A percentile compares a stretch with the other conserved stretches of the same genome.
Evolutionary conservation across 2,888 invertebrate species (phyloP).

Genomic region (Pristionchus japonicus): DNA sequence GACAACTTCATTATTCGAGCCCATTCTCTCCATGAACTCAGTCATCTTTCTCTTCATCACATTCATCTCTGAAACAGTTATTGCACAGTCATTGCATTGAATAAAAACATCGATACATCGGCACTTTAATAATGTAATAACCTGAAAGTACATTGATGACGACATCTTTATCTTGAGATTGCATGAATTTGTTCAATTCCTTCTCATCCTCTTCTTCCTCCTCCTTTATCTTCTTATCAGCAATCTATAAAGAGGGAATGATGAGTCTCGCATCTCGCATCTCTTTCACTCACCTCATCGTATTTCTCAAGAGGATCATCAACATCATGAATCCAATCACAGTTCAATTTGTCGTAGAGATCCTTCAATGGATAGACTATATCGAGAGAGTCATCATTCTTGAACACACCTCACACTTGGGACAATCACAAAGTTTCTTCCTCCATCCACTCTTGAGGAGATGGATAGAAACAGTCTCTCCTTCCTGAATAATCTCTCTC

Average conservation of each 20-base stretch:
- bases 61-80: constrained; percentile 52
- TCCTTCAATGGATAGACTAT: not conserved
- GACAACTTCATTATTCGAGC: constrained; percentile 48
- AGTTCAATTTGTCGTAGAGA: not conserved
- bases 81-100: no score
- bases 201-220: constrained; percentile 3
- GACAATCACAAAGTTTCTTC: not conserved
- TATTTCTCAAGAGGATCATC: constrained; percentile 36
- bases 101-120: no score
- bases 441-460: constrained; percentile 11
- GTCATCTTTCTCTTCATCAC: constrained; percentile 55
- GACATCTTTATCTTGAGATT: constrained; percentile 1
- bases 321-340: constrained; percentile 44
- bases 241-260: not conserved
- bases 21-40: constrained; percentile 49
- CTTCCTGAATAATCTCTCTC: not conserved
- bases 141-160: constrained; percentile 37
- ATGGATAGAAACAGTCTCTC: not conserved
- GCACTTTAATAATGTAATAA: not conserved
- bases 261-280: not conserved
- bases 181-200: constrained; percentile 26
- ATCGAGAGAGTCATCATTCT: not conserved
- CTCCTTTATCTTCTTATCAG: not conserved
- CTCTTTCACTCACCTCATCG: not conserved
- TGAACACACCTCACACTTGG: constrained; percentile 39